Conservation (phyloP, 2,888 invertebrate species). For the Drosophila pegasa region DNA sequence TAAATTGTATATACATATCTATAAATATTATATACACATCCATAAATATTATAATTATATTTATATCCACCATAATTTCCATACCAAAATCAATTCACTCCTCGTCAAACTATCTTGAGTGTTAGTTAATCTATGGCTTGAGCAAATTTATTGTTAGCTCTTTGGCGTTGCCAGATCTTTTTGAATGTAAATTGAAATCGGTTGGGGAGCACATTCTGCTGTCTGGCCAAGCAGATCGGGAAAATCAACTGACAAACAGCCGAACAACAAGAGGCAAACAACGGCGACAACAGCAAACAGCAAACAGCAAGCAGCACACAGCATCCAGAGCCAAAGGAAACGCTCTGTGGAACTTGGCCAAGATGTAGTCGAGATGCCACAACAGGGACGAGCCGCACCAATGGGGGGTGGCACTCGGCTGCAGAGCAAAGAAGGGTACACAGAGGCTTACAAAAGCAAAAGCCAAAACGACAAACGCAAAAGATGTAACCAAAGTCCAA, state of each 20-base stretch:
- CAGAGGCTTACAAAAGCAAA: constrained; percentile 45
- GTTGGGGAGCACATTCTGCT: constrained; percentile 5
- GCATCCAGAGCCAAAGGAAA: constrained; percentile 44
- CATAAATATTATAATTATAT: no score
- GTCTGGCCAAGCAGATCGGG: constrained; percentile 4
- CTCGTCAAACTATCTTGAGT: neutral
- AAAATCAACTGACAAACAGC: constrained; percentile 46
- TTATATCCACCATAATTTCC: no score
- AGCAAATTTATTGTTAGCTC: neutral
- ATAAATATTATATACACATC: no score
- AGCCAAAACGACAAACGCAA: constrained; percentile 38
- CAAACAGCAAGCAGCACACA: constrained; percentile 48
- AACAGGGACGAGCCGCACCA: constrained; percentile 26
- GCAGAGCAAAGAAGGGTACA: constrained; percentile 1
- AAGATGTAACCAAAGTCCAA: constrained; percentile 60
- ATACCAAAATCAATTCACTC: no score
- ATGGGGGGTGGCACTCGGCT: constrained; percentile 4
- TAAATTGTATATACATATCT: no score
- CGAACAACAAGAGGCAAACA: constrained; percentile 42
- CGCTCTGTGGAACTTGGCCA: constrained; percentile 22
- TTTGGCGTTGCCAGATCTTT: constrained; percentile 10
- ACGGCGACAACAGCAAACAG: constrained; percentile 23
- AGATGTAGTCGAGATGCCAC: constrained; percentile 11
- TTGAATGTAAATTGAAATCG: constrained; percentile 6
- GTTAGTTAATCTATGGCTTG: neutral